Base-by-base conservation (phyloP, 2,113 vertebrate genomes). In the Dicentrarchus labrax region DNA sequence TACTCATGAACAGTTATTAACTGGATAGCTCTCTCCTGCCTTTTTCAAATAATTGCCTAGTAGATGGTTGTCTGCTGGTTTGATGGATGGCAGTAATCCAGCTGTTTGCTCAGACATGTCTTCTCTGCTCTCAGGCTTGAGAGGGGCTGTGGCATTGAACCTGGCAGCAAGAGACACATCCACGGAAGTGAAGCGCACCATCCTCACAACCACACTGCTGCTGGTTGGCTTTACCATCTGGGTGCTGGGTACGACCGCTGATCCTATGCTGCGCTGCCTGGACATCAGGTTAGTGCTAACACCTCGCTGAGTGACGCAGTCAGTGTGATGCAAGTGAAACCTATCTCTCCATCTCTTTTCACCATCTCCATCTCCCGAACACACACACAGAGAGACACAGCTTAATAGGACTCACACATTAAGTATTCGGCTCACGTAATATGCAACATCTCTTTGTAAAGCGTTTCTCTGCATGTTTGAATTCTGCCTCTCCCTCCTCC, bases 61-160 rank as follows among this genome's bases (percentile, higher is more conserved):
- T 68, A 16, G 66, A 62, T 62, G 64, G 45, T 72, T 79, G 21
- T 83, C 30, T 70, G 45, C 5, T 66, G 38, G 38, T 82, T 82
- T 90, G 71, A 89, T 81, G 59, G 79, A 88, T 87, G 74, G 30
- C 53, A 9, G 50, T 64, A 78, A 70, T 83, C 45, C 50, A 61
- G 64, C 60, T 56, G 71, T 84, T 75, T 76, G 17, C 79, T 88
- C 69, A 53, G 19, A 80, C 38, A 54, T 68, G 54, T 79, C 64
- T 53, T 24, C n/a, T 81, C 38, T 74, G 21, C 41, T 61, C 64
- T 80, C 70, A 97, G 97, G 96, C 80, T 86, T 97, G 54, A 95
- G 96, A 7, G 97, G 97, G 0, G 96, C 95, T 0, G 95, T 98
- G 5, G 96, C 96, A 0, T 97, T 98, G 54, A 96, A 96, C 13